Conservation (phyloP, 2,113 vertebrate species). For the Promerops cafer region DNA sequence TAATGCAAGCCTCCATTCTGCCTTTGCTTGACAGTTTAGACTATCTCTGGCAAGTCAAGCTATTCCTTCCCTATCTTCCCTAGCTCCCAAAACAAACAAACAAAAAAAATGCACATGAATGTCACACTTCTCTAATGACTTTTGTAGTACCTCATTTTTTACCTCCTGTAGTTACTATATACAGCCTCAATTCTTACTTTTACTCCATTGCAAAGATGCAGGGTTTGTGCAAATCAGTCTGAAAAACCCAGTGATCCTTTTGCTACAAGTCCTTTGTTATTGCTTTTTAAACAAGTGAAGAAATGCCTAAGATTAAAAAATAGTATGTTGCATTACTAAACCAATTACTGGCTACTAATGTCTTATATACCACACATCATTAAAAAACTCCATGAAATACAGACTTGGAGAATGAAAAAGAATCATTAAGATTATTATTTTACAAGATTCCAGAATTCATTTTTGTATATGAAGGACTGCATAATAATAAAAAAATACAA, state of each 20-base stretch:
- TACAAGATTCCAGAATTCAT: not conserved
- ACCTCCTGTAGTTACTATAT: not conserved
- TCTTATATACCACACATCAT: accelerated
- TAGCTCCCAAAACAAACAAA: not conserved
- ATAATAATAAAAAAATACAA: not conserved
- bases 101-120: not conserved
- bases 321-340: not conserved
- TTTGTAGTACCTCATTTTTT: not conserved
- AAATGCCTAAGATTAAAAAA: not conserved
- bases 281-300: not conserved
- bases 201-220: not conserved
- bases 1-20: not conserved
- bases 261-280: not conserved
- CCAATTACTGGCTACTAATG: not conserved
- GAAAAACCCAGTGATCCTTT: not conserved
- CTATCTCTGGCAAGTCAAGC: not conserved
- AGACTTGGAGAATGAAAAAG: not conserved
- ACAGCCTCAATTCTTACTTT: not conserved
- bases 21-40: not conserved
- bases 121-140: not conserved
- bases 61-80: not conserved
- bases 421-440: not conserved
- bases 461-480: not conserved
- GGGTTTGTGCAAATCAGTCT: not conserved
- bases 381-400: not conserved